Evolutionary conservation across 2,888 invertebrate species (phyloP), one percentile per base, ranked within the genome.

Genomic region (Andrena minutula): DNA sequence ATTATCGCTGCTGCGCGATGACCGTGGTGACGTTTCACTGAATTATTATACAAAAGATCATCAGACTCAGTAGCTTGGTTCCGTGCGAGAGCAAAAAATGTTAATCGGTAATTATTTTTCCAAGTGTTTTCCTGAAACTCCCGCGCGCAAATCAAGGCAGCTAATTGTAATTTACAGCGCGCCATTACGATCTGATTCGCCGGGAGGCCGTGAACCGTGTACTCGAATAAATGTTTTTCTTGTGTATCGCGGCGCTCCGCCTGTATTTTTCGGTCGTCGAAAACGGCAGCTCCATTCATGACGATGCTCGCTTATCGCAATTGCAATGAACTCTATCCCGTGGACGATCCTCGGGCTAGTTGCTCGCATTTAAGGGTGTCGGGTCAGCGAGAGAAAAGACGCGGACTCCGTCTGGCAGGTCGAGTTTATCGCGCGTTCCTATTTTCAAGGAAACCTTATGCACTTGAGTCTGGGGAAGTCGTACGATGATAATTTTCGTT

Each of bases 381-480:
- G 4, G 41, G 20, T 23, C 16, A 20, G 20, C 20, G 28, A 12
- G 30, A 20, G 32, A 53, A 12, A 16, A 10, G n/a, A n/a, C 8
- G n/a, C 20, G 10, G 32, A 16, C 23, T 12, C 4, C 16, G 1
- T 41, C 35, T 56, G 26, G 47, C 20, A 47, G 70, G 70, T 75
- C 41, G 53, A 70, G 70, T 53, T 75, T 70, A 70, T 75, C 75
- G 56, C 41, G 41, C 26, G 66, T 7, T 66, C 66, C 30, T 58
- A 58, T 66, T 66, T 60, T 6, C 66, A n/a, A 65, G 5, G 74
- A 74, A 74, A 60, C 66, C 66, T 74, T 74, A 49, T 28, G 66
- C 41, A 49, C 32, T 71, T 71, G 49, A 10, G 26, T 12, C 35
- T n/a, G 26, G n/a, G 12, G 71, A 71, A 71, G 71, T 71, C 71